Conservation (phyloP, 2,888 invertebrate genomes). For the Sesamia inferens region DNA sequence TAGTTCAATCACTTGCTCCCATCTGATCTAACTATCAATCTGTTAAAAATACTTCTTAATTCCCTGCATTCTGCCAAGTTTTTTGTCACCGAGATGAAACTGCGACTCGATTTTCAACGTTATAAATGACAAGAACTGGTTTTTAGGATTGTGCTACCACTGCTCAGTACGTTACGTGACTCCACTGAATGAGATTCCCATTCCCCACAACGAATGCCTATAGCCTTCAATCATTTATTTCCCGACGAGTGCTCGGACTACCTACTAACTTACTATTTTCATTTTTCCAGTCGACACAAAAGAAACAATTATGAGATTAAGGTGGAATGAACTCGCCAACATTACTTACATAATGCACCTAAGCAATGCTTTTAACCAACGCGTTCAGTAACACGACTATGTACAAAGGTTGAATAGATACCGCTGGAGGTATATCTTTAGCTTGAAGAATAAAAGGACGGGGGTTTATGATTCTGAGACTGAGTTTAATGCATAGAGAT, state of each 20-base stretch:
- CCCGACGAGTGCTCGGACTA: background rate
- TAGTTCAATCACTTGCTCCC: no score
- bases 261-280: conserved; percentile 4
- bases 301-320: conserved; percentile 28
- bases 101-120: no score
- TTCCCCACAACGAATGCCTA: background rate
- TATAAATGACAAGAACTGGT: no score
- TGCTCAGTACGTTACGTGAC: background rate
- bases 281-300: conserved; percentile 15
- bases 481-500: conserved; percentile 4
- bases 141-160: background rate
- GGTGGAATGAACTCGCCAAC: conserved; percentile 47
- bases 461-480: conserved; percentile 23
- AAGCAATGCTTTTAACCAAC: conserved; percentile 57
- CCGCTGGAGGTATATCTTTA: conserved; percentile 32
- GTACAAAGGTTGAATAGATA: conserved; percentile 37
- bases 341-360: conserved; percentile 55
- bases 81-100: no score
- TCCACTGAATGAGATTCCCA: background rate
- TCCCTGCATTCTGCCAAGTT: no score
- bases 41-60: no score
- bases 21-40: no score
- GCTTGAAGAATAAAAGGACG: conserved; percentile 18
- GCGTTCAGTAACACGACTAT: conserved; percentile 30
- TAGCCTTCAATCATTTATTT: background rate